Evolutionary conservation across 2,888 invertebrate species (phyloP).

Genomic region (Drosophila merina): DNA sequence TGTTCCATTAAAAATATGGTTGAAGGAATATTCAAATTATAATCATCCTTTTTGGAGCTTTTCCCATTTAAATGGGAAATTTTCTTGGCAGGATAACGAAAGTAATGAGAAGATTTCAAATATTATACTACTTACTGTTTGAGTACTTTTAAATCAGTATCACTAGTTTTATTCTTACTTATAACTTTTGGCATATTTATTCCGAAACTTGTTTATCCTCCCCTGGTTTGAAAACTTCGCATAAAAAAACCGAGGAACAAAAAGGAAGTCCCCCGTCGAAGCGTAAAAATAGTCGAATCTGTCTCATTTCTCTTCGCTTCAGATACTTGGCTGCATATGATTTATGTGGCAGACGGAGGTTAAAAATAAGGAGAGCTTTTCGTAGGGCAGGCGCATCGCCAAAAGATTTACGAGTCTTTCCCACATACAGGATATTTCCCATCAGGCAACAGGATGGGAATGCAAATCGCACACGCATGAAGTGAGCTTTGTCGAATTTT

Average conservation of each 20-base stretch:
- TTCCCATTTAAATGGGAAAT: too few species aligned
- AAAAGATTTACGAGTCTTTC: slow-evolving; percentile 69
- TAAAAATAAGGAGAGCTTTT: slow-evolving; percentile 2
- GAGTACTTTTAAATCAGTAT: too few species aligned
- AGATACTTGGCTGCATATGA: slow-evolving; percentile 71
- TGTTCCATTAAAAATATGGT: too few species aligned
- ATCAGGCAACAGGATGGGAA: slow-evolving; percentile 49
- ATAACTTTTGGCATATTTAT: neutral
- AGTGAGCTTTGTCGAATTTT: slow-evolving; percentile 8
- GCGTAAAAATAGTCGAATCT: slow-evolving; percentile 54
- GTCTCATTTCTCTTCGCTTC: slow-evolving; percentile 14
- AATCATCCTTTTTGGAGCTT: too few species aligned
- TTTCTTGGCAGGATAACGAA: too few species aligned
- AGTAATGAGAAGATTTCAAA: too few species aligned
- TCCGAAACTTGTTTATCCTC: slow-evolving; percentile 2
- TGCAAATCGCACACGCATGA: slow-evolving; percentile 58
- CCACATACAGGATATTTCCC: slow-evolving; percentile 45
- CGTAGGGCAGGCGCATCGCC: slow-evolving; percentile 44
- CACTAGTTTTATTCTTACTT: neutral
- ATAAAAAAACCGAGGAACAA: neutral
- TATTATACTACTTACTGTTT: too few species aligned
- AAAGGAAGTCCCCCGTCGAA: slow-evolving; percentile 40
- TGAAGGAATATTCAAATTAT: too few species aligned
- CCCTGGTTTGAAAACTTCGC: neutral
- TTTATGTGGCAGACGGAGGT: slow-evolving; percentile 65